A percentile compares a stretch with the other conserved stretches of the same genome.
These are phyloP conservation scores for Gymnobelideus leadbeateri DNA, from an alignment of 2,113 vertebrate species.

Conservation along the genomic window DNA sequence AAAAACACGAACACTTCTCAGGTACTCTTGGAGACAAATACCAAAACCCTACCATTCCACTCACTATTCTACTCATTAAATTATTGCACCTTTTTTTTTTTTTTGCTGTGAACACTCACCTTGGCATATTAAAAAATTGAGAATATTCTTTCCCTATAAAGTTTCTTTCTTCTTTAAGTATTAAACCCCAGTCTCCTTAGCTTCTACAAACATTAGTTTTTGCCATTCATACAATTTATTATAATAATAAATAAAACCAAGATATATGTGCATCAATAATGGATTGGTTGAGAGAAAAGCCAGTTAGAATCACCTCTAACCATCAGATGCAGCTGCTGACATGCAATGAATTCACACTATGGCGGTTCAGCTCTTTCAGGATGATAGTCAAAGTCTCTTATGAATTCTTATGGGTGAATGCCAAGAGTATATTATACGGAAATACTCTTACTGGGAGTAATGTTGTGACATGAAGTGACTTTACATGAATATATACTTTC, in stretches of 20 bases:
- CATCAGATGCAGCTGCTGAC: background rate
- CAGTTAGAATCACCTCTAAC: background rate
- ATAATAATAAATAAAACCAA: background rate
- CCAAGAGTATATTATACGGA: background rate
- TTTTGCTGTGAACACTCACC: background rate
- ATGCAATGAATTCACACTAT: background rate
- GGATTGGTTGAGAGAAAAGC: background rate
- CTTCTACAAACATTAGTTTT: background rate
- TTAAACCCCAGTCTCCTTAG: background rate
- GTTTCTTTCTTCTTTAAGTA: background rate
- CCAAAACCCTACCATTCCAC: background rate
- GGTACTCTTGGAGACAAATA: background rate
- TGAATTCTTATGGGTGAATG: background rate
- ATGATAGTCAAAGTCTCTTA: background rate
- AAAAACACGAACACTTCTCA: background rate
- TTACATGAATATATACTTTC: background rate
- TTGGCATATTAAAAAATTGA: background rate
- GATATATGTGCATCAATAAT: background rate
- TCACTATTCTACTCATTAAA: background rate
- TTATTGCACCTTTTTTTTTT: background rate
- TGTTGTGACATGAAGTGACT: background rate
- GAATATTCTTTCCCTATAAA: background rate
- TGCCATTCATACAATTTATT: background rate
- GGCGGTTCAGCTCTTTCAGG: background rate
- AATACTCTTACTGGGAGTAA: background rate